Percentiles rank a stretch among this genome's conserved stretches.
Evolutionary conservation across 2,797 vertebrate genomes (phyloP).

Genomic region (Platalea minor): DNA sequence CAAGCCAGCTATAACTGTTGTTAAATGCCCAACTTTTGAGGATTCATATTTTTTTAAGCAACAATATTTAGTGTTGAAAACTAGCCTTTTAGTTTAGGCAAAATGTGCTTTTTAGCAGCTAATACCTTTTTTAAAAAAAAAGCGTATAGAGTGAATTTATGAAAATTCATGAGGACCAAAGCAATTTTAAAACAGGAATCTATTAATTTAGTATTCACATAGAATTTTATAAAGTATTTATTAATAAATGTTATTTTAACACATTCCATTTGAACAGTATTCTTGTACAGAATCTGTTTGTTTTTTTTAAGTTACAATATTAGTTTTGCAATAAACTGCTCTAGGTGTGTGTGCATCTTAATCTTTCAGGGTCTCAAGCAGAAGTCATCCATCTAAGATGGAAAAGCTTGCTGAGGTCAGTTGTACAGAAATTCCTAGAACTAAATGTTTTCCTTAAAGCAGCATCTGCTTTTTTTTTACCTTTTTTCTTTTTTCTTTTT

Average conservation of each 20-base stretch:
- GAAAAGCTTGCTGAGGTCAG: slow-evolving; percentile 67
- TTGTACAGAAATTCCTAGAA: slow-evolving; percentile 67
- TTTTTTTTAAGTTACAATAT: slow-evolving; percentile 69
- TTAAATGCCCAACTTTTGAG: slow-evolving; percentile 63
- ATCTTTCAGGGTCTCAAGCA: slow-evolving; percentile 68
- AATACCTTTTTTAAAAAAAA: slow-evolving; percentile 69
- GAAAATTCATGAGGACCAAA: slow-evolving; percentile 80
- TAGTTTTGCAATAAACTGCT: slow-evolving; percentile 74
- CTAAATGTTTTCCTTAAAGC: slow-evolving; percentile 69
- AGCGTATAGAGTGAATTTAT: slow-evolving; percentile 75
- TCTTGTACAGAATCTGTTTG: slow-evolving; percentile 76
- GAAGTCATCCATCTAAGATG: slow-evolving; percentile 67
- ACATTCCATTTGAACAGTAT: slow-evolving; percentile 82
- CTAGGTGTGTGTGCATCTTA: slow-evolving; percentile 66
- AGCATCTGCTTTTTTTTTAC: slow-evolving; percentile 57
- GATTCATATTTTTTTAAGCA: slow-evolving; percentile 72
- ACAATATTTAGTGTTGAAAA: slow-evolving; percentile 66
- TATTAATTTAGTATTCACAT: slow-evolving; percentile 80
- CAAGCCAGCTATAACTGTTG: slow-evolving; percentile 68
- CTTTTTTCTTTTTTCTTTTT: neutral
- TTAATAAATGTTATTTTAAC: slow-evolving; percentile 85
- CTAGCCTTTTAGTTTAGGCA: slow-evolving; percentile 72
- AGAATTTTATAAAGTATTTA: slow-evolving; percentile 85
- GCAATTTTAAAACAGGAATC: slow-evolving; percentile 81
- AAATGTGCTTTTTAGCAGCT: slow-evolving; percentile 74